A percentile compares a stretch with the other conserved stretches of the same genome.
These are phyloP conservation scores for Kryptolebias ocellatus DNA, from an alignment of 2,797 vertebrate genomes.

Conservation along the genomic window DNA sequence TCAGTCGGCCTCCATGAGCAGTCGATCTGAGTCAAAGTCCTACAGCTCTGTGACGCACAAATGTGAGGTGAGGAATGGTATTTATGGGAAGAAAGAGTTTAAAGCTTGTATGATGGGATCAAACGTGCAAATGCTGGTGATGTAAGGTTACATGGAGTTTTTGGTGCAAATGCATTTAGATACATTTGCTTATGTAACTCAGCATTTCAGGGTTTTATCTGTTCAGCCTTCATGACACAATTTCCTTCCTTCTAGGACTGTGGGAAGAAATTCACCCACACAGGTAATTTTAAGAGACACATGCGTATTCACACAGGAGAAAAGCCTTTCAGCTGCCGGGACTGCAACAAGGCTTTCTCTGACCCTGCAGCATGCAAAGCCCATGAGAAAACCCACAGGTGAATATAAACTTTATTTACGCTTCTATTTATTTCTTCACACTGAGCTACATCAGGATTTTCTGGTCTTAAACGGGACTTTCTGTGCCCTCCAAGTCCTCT, in stretches of 20 bases:
- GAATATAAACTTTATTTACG: background rate
- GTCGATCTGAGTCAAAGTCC: conserved; percentile 90
- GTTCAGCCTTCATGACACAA: background rate
- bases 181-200: too few relatives aligned
- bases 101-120: background rate
- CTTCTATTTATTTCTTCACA: background rate
- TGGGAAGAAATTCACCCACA: conserved; percentile 98
- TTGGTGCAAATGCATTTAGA: too few relatives aligned
- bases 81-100: background rate
- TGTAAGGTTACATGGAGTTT: background rate
- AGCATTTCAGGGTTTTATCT: background rate
- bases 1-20: conserved; percentile 80
- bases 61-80: conserved; percentile 88
- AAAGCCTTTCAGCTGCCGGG: conserved; percentile 94
- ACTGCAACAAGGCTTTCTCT: conserved; percentile 96
- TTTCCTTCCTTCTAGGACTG: conserved; percentile 84
- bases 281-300: conserved; percentile 96
- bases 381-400: conserved; percentile 98
- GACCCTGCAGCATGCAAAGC: conserved; percentile 98
- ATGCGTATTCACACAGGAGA: conserved; percentile 98
- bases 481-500: conserved; percentile 81
- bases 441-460: background rate
- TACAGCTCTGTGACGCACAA: conserved; percentile 95
- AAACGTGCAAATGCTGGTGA: background rate
- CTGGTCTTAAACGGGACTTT: background rate